Evolutionary conservation across 2,113 vertebrate genomes (phyloP), one percentile per base, ranked within the genome.

Genomic region (Pedionomus torquatus): DNA sequence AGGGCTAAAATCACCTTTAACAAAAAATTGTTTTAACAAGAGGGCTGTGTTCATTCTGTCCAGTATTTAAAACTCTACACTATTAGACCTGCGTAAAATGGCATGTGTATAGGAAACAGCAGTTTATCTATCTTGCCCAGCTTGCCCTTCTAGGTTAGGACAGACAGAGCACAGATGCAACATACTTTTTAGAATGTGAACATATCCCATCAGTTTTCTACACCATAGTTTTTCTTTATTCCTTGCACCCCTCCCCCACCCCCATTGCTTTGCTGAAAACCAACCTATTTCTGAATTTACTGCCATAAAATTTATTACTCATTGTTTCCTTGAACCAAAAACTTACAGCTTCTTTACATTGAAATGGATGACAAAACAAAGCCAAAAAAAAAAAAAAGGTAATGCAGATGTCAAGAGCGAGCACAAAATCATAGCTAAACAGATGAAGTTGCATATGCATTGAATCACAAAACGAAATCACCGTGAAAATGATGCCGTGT

Each of bases 61-160:
- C 33, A 31, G 30, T 52, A 89, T 80, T 85, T 90, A 41, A 71
- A 96, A 70, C 65, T 61, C 64, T 60, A 63, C 9, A 17, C 12
- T 75, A 48, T 33, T 46, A 68, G 37, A 63, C 26, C 63, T 49
- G 33, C 49, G 33, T 63, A 75, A 78, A 60, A 81, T 85, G 52
- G 31, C 58, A 52, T 10, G 8, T 71, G 44, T 83, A 63, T 66
- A 88, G 0, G 4, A 90, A 91, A 79, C 26, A 4, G 55, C 39
- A 78, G 64, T 78, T 97, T 90, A 93, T 95, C 88, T 90, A 30
- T 39, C 43, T 80, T 75, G 55, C 30, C 84, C 90, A 96, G 64
- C 43, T 11, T 80, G 83, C 33, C 49, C 76, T 95, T 81, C 55
- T 33, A 74, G 3, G 19, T 28, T 55, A 92, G 43, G 35, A 18